Percentiles rank a stretch among this genome's conserved stretches.
Conservation (phyloP, 2,113 vertebrate species). For the Rutilus rutilus region DNA sequence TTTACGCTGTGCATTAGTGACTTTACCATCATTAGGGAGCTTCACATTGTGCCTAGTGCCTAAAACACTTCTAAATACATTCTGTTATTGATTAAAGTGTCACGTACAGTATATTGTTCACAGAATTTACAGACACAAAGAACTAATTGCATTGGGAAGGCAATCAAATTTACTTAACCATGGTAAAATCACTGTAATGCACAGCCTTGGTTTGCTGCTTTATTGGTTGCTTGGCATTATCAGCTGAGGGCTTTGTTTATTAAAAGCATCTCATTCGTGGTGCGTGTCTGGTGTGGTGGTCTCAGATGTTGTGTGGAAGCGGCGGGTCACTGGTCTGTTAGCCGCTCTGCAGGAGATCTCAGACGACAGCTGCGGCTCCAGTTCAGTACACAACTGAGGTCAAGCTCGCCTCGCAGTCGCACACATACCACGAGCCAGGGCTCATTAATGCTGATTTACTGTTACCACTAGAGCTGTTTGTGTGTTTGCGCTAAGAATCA, state of each 20-base stretch:
- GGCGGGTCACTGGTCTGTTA: background rate
- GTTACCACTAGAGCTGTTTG: conserved; percentile 28
- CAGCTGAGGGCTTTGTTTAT: background rate
- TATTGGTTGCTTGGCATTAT: background rate
- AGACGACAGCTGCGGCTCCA: conserved; percentile 20
- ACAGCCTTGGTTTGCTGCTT: background rate
- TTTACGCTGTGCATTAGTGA: background rate
- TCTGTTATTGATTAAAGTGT: background rate
- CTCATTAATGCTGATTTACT: conserved; percentile 61
- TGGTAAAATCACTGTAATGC: background rate
- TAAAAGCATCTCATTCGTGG: background rate
- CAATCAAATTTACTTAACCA: background rate
- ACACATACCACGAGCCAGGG: conserved; percentile 44
- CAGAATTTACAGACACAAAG: background rate
- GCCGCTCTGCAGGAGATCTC: background rate
- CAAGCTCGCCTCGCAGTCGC: conserved; percentile 26
- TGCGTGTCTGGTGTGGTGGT: background rate
- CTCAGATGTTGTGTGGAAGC: background rate
- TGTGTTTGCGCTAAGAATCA: conserved; percentile 1
- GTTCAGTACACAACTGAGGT: background rate
- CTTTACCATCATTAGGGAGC: too few species aligned
- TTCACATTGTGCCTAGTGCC: background rate
- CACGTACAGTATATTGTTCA: background rate
- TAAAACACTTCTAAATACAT: background rate
- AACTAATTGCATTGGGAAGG: background rate